phyloP scores from a whole-genome alignment of 2,113 vertebrate genomes.

The Entelurus aequoreus region DNA sequence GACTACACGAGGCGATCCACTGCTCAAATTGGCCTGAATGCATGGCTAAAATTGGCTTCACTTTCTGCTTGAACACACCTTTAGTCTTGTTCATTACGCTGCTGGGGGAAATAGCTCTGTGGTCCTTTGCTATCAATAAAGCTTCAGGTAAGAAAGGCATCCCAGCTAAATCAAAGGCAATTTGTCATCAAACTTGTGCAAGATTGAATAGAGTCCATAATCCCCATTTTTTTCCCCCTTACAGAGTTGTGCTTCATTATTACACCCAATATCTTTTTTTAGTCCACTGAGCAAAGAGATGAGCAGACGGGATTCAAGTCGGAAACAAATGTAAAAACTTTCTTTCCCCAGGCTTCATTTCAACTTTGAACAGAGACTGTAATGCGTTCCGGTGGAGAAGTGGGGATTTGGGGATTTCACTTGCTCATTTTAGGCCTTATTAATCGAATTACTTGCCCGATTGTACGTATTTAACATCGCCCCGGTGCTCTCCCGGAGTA shows the following conservation, averaged over 20 bases:
- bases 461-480: slow-evolving; percentile 72
- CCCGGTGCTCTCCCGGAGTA: slow-evolving; percentile 43
- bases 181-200: slow-evolving; percentile 32
- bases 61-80: slow-evolving; percentile 8
- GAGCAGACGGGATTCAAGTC: slow-evolving; percentile 42
- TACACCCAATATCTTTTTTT: slow-evolving; percentile 51
- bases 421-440: slow-evolving; percentile 68
- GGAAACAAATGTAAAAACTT: slow-evolving; percentile 51
- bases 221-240: slow-evolving; percentile 20
- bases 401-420: slow-evolving; percentile 61
- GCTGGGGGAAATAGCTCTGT: slow-evolving; percentile 5
- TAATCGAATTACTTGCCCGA: slow-evolving; percentile 73
- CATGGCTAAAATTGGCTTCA: slow-evolving; percentile 8
- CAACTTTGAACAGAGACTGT: slow-evolving; percentile 56
- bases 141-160: slow-evolving; percentile 33
- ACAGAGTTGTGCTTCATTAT: slow-evolving; percentile 53
- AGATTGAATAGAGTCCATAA: slow-evolving; percentile 40
- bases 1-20: slow-evolving; percentile 5
- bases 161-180: slow-evolving; percentile 29
- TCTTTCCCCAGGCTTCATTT: slow-evolving; percentile 55
- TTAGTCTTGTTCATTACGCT: slow-evolving; percentile 1
- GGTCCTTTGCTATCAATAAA: slow-evolving; percentile 28
- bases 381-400: slow-evolving; percentile 59
- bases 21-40: slow-evolving; percentile 7
- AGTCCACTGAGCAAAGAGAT: slow-evolving; percentile 51